These are phyloP conservation scores for Dolichoris vasculosae DNA, from an alignment of 1,140 invertebrate genomes.

Conservation along the genomic window DNA sequence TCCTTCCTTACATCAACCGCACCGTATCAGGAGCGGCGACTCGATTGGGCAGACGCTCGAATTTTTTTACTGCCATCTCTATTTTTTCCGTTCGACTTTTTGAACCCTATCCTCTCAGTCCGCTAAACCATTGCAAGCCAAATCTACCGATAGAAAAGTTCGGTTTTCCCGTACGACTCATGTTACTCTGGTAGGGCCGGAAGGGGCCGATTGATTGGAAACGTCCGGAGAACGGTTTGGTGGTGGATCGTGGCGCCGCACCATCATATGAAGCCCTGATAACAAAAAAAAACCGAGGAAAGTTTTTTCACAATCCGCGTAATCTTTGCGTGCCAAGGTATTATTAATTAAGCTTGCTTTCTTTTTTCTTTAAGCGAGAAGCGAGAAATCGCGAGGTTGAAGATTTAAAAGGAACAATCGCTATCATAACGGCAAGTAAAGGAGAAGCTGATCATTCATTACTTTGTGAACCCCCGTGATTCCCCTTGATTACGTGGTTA, in stretches of 20 bases:
- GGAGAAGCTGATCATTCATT: too few species aligned
- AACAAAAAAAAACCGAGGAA: slow-evolving; percentile 40
- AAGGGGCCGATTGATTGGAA: slow-evolving; percentile 76
- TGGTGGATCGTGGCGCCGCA: not conserved
- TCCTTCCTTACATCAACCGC: slow-evolving; percentile 51
- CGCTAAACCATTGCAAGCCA: slow-evolving; percentile 49
- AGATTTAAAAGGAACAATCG: too few species aligned
- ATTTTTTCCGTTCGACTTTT: slow-evolving; percentile 20
- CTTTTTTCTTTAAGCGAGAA: not conserved
- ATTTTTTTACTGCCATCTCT: slow-evolving; percentile 5
- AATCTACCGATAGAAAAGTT: slow-evolving; percentile 71
- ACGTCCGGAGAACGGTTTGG: slow-evolving; percentile 53
- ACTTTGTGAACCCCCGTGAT: too few species aligned
- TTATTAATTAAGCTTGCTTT: not conserved
- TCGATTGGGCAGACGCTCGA: slow-evolving; percentile 50
- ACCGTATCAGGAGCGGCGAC: slow-evolving; percentile 64
- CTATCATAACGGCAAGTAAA: too few species aligned
- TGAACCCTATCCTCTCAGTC: not conserved
- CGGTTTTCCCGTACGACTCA: slow-evolving; percentile 72
- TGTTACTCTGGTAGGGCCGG: slow-evolving; percentile 73
- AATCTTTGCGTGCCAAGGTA: not conserved
- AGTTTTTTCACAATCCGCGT: slow-evolving; percentile 15
- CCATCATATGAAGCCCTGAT: slow-evolving; percentile 30
- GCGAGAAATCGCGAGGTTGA: not conserved
- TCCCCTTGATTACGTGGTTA: too few species aligned